These are phyloP conservation scores for Spea multiplicata DNA, from an alignment of 2,113 vertebrate species.

Conservation along the genomic window DNA sequence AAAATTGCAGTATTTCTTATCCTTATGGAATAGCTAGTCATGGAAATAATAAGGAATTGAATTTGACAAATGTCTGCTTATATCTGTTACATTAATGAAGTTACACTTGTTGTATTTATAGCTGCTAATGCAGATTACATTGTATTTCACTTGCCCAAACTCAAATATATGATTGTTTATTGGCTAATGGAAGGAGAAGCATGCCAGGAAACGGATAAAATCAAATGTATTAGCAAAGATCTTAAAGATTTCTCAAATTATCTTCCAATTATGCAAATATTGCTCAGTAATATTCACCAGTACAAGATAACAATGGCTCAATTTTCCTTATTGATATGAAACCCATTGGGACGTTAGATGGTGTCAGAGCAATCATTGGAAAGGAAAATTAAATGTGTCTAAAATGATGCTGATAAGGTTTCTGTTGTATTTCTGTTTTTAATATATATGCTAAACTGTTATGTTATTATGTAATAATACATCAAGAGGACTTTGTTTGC, in stretches of 20 bases:
- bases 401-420: slow-evolving; percentile 57
- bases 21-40: background rate
- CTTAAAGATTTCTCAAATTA: slow-evolving; percentile 56
- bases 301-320: slow-evolving; percentile 59
- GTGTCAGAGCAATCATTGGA: slow-evolving; percentile 61
- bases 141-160: background rate
- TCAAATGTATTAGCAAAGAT: slow-evolving; percentile 52
- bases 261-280: slow-evolving; percentile 58
- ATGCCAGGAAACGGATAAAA: slow-evolving; percentile 39
- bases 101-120: background rate
- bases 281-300: slow-evolving; percentile 53
- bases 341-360: slow-evolving; percentile 59
- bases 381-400: slow-evolving; percentile 60
- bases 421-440: slow-evolving; percentile 53
- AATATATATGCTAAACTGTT: slow-evolving; percentile 54
- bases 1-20: background rate
- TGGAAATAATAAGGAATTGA: background rate
- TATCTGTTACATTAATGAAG: background rate
- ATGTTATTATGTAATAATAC: slow-evolving; percentile 25
- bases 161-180: slow-evolving; percentile 13
- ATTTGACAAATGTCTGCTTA: background rate
- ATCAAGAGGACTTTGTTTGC: slow-evolving; percentile 23
- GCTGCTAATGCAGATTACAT: background rate
- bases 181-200: slow-evolving; percentile 51
- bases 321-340: slow-evolving; percentile 58